phyloP scores from a whole-genome alignment of 2,888 invertebrate species.

The Epirrhoe alternata region DNA sequence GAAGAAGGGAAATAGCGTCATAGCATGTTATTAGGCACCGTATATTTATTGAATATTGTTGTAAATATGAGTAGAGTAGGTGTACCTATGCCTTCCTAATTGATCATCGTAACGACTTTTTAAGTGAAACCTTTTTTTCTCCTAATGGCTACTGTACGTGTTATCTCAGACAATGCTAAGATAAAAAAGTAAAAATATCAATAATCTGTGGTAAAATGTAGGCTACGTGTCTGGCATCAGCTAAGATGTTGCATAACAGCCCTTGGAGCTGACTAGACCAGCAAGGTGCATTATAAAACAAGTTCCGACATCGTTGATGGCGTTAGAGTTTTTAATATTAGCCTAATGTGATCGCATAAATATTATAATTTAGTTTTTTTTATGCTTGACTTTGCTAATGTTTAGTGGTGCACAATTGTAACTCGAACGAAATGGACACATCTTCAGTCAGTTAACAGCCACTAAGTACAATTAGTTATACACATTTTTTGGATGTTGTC shows the following conservation, averaged over 20 bases:
- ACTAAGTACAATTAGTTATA: too few relatives aligned
- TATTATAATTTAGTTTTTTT: background rate
- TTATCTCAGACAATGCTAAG: background rate
- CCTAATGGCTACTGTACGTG: too few relatives aligned
- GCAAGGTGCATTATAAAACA: background rate
- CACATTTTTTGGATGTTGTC: too few relatives aligned
- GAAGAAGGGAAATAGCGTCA: too few relatives aligned
- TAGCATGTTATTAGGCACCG: too few relatives aligned
- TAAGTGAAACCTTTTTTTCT: too few relatives aligned
- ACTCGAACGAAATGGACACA: background rate
- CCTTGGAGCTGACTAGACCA: background rate
- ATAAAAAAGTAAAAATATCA: background rate
- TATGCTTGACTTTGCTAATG: background rate
- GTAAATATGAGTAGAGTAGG: too few relatives aligned
- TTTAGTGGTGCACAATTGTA: background rate
- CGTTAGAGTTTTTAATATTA: background rate
- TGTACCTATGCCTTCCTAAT: too few relatives aligned
- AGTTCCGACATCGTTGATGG: background rate
- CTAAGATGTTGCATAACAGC: slow-evolving; percentile 2
- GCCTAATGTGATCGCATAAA: background rate
- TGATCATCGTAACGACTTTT: too few relatives aligned
- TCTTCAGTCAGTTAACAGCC: too few relatives aligned
- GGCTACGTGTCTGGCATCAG: background rate
- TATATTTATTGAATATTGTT: too few relatives aligned
- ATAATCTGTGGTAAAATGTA: background rate